Base-by-base conservation (phyloP, 1,140 invertebrate genomes). In the Drosophila sproati region DNA sequence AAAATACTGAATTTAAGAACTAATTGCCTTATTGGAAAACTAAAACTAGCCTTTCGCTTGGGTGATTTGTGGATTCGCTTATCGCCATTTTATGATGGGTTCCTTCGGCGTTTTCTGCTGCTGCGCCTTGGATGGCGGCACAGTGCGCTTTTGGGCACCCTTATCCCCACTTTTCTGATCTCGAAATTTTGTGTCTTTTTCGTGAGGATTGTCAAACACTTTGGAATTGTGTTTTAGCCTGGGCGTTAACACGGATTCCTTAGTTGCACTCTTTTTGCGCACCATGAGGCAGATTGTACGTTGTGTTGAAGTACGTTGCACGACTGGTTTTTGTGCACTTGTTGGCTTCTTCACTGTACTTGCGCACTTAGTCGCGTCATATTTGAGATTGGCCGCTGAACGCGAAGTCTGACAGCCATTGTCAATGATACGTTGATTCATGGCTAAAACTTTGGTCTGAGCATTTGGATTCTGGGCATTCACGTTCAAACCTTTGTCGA, bases 21-120 rank as follows among this genome's bases (percentile, higher is more conserved):
- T 20, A 20, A 20, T 20, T 20, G 20, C 20, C 20, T 20, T 20
- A 20, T 20, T 20, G 0, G 20, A 10, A 28, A 51, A 66, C 32
- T 66, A 39, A 34, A 20, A 20, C 20, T 20, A 20, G 20, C 20
- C 1, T 20, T 20, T 20, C 20, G 12, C 20, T 20, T 20, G 20
- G 20, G 20, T 20, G 20, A 20, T 20, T 20, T 20, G 20, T 0
- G 1, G 20, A 20, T 20, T 20, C 20, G 20, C 20, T 61, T 57
- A 75, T 8, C 72, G 72, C 72, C 72, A 74, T 61, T 61, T 59
- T 61, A 5, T 43, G 51, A 1, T 43, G 57, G 51, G 66, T 7
- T 74, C 72, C 31, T 69, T 43, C 20, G 50, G 43, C 43, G 20
- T 48, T 12, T 69, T 52, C 12, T 48, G 56, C 51, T 61, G 4